Evolutionary conservation across 2,888 invertebrate genomes (phyloP).

Genomic region (Hypomecis punctinalis): DNA sequence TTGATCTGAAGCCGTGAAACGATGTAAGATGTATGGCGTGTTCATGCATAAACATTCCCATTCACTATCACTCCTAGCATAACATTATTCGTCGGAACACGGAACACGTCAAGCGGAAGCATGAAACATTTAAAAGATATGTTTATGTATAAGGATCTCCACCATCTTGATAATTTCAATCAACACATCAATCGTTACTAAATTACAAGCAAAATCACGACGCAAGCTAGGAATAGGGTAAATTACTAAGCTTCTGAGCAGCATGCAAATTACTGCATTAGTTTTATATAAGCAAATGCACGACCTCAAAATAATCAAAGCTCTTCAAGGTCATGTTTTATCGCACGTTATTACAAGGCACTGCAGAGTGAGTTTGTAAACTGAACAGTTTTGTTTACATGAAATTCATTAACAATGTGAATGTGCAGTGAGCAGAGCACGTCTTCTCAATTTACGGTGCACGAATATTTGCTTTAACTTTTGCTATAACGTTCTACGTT

Average conservation of each 20-base stretch:
- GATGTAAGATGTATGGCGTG: too few relatives aligned
- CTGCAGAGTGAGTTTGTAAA: conserved; percentile 37
- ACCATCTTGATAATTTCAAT: conserved; percentile 1
- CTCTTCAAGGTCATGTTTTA: conserved; percentile 39
- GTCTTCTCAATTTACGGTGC: background rate
- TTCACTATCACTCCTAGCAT: too few relatives aligned
- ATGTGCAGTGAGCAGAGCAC: background rate
- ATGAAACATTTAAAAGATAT: background rate
- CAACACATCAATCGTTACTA: background rate
- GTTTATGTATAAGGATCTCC: background rate
- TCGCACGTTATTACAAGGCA: conserved; percentile 38
- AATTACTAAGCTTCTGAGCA: conserved; percentile 13
- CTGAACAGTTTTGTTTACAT: conserved; percentile 37
- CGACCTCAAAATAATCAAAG: conserved; percentile 42
- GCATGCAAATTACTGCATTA: conserved; percentile 10
- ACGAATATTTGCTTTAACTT: too few relatives aligned
- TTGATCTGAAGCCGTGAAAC: too few relatives aligned
- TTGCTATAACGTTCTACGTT: too few relatives aligned
- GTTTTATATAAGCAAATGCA: conserved; percentile 27
- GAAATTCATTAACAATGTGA: conserved; percentile 13
- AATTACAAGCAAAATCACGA: background rate
- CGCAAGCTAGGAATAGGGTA: conserved; percentile 11
- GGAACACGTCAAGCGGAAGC: too few relatives aligned
- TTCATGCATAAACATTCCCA: too few relatives aligned
- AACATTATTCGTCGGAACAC: too few relatives aligned